Evolutionary conservation across 2,797 vertebrate species (phyloP).

Genomic region (Lutjanus campechanus): DNA sequence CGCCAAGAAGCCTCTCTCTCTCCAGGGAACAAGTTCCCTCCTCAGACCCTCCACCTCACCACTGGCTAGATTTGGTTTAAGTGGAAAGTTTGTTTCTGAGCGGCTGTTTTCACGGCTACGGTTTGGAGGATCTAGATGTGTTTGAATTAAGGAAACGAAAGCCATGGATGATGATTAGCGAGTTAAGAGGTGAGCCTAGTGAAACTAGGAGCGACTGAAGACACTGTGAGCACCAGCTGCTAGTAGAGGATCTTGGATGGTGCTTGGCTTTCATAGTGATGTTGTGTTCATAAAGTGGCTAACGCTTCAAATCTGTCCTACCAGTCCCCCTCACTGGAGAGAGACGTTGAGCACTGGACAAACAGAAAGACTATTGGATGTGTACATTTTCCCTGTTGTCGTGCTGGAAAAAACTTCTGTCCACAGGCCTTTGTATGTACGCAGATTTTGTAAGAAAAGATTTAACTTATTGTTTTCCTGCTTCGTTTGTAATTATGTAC

Average conservation of each 20-base stretch:
- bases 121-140: slow-evolving; percentile 26
- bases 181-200: slow-evolving; percentile 28
- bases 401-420: slow-evolving; percentile 62
- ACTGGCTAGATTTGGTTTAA: slow-evolving; percentile 39
- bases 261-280: slow-evolving; percentile 63
- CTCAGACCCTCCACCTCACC: slow-evolving; percentile 48
- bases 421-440: slow-evolving; percentile 66
- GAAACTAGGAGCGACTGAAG: slow-evolving; percentile 58
- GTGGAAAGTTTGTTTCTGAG: slow-evolving; percentile 51
- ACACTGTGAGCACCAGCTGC: slow-evolving; percentile 84
- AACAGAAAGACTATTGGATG: slow-evolving; percentile 58
- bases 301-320: slow-evolving; percentile 38
- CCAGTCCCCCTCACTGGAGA: slow-evolving; percentile 51
- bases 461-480: slow-evolving; percentile 86
- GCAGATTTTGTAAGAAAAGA: slow-evolving; percentile 79
- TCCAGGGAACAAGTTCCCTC: slow-evolving; percentile 53
- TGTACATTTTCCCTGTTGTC: slow-evolving; percentile 52
- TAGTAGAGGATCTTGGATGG: slow-evolving; percentile 76
- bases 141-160: slow-evolving; percentile 65
- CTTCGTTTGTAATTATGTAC: slow-evolving; percentile 83
- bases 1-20: slow-evolving; percentile 13
- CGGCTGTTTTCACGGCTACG: slow-evolving; percentile 49
- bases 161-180: slow-evolving; percentile 47
- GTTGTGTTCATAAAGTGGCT: slow-evolving; percentile 32
- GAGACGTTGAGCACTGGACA: slow-evolving; percentile 71